These are phyloP conservation scores for Athene cunicularia DNA, from an alignment of 2,113 vertebrate species.

Conservation along the genomic window DNA sequence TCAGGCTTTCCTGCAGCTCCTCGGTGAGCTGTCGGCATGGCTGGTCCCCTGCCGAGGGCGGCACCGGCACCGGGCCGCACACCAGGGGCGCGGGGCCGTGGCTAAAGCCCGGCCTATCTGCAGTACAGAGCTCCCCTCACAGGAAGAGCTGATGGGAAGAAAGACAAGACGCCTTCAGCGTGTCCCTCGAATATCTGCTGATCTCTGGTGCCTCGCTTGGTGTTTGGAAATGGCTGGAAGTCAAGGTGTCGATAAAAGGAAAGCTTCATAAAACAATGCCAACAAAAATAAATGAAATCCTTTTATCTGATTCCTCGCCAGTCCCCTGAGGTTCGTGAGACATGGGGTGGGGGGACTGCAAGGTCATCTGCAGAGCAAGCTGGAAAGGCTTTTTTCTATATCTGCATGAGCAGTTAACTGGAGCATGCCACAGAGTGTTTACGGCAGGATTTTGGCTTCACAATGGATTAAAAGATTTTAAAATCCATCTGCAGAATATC, in stretches of 20 bases:
- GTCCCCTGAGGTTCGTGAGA: not conserved
- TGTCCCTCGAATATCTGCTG: not conserved
- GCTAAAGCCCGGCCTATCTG: not conserved
- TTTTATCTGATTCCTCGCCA: not conserved
- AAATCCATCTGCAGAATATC: conserved; percentile 24
- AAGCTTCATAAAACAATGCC: conserved; percentile 40
- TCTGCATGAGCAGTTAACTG: conserved; percentile 39
- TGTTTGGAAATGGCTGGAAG: conserved; percentile 6
- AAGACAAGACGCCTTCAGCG: not conserved
- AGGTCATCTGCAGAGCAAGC: conserved; percentile 51
- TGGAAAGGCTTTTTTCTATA: not conserved
- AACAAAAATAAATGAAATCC: conserved; percentile 8
- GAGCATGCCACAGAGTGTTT: conserved; percentile 17
- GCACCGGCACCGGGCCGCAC: not conserved
- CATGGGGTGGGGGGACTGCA: not conserved
- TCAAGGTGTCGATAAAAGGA: not conserved
- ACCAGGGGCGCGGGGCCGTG: not conserved
- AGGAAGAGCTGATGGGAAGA: not conserved
- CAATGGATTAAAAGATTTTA: conserved; percentile 35
- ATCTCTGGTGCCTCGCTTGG: not conserved
- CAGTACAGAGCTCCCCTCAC: not conserved
- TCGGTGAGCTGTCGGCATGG: not conserved
- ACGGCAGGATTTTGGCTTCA: conserved; percentile 2
- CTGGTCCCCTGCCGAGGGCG: not conserved
- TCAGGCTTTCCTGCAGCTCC: not conserved